phyloP scores from a whole-genome alignment of 2,113 vertebrate species.

The Pelvicachromis taeniatus region DNA sequence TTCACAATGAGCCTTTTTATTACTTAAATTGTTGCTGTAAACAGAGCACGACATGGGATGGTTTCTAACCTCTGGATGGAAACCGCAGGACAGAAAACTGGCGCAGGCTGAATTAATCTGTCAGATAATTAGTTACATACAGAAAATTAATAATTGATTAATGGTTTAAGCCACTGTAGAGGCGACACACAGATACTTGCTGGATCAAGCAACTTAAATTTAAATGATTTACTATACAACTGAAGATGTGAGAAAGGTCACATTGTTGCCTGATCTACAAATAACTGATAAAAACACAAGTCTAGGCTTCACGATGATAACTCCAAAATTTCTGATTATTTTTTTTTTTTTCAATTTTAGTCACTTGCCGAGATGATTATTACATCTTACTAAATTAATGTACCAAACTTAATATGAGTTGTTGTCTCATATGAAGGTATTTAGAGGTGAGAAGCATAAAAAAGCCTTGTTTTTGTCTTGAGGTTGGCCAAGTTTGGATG shows the following conservation, averaged over 20 bases:
- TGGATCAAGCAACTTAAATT: background rate
- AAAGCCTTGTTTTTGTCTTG: background rate
- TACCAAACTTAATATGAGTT: background rate
- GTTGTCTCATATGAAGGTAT: background rate
- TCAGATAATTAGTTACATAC: background rate
- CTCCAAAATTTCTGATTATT: background rate
- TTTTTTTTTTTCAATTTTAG: background rate
- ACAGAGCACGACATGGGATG: background rate
- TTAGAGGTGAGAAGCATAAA: background rate
- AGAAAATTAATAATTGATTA: background rate
- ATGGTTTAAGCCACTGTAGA: background rate
- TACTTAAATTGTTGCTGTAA: background rate
- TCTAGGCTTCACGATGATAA: background rate
- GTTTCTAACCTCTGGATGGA: background rate
- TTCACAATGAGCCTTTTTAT: conserved; percentile 41
- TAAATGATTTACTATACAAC: background rate
- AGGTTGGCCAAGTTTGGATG: background rate
- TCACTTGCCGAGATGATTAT: background rate
- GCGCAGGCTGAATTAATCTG: background rate
- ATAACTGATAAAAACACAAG: background rate
- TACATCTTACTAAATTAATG: background rate
- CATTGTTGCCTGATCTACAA: background rate
- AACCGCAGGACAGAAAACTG: background rate
- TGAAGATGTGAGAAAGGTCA: background rate
- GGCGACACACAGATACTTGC: background rate